These are phyloP conservation scores for Selene dorsalis DNA, from an alignment of 2,797 vertebrate species.

Conservation along the genomic window DNA sequence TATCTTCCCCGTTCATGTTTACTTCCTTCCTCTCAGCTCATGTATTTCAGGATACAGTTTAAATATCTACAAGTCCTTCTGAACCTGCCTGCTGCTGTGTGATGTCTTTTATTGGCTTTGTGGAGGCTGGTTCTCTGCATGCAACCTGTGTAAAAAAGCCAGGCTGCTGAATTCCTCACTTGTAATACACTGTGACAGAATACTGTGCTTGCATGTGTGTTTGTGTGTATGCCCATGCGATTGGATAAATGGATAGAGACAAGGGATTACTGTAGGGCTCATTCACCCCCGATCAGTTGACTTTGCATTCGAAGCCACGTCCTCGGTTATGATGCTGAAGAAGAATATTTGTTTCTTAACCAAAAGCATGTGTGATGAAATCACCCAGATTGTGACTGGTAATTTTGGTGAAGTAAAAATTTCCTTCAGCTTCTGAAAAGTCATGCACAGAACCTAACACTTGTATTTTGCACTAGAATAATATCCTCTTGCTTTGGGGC, in stretches of 20 bases:
- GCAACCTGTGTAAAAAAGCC: slow-evolving; percentile 35
- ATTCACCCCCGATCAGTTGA: slow-evolving; percentile 29
- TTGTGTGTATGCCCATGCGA: slow-evolving; percentile 35
- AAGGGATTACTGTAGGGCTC: slow-evolving; percentile 52
- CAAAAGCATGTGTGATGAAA: not conserved
- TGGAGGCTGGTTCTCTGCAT: slow-evolving; percentile 4
- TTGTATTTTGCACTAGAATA: not conserved
- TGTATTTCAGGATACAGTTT: slow-evolving; percentile 40
- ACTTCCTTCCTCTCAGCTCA: not conserved
- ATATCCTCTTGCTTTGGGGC: not conserved
- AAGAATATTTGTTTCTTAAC: slow-evolving; percentile 25
- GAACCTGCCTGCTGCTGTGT: slow-evolving; percentile 4
- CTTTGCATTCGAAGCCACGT: slow-evolving; percentile 16
- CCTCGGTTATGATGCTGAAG: slow-evolving; percentile 6
- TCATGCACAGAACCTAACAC: not conserved
- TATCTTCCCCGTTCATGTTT: slow-evolving; percentile 1
- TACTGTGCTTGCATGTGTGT: slow-evolving; percentile 39
- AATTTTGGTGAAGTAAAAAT: not conserved
- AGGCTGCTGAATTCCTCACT: slow-evolving; percentile 36
- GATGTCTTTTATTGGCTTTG: slow-evolving; percentile 37
- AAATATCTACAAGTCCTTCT: slow-evolving; percentile 31
- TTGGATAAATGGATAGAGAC: slow-evolving; percentile 56
- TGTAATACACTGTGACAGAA: slow-evolving; percentile 48
- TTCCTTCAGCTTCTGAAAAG: not conserved
- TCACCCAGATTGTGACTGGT: not conserved